A percentile compares a stretch with the other conserved stretches of the same genome.
Evolutionary conservation across 2,113 vertebrate genomes (phyloP).

Genomic region (Trematomus loennbergii): DNA sequence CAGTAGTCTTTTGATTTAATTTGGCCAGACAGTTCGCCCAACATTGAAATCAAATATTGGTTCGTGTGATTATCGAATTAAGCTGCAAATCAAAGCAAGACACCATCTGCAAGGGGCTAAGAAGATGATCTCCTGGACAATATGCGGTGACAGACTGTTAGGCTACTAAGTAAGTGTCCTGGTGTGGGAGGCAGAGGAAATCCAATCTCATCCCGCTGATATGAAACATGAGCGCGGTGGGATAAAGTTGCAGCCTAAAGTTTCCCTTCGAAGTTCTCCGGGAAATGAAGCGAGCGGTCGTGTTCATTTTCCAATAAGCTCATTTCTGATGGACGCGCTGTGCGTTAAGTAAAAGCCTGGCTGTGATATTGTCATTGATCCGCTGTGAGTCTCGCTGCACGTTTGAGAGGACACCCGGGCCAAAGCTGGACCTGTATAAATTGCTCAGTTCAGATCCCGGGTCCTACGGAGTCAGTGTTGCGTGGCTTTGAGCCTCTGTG

Average conservation of each 20-base stretch:
- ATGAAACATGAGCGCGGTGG: conserved; percentile 29
- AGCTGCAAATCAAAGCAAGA: conserved; percentile 53
- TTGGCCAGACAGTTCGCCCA: conserved; percentile 52
- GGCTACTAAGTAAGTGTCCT: conserved; percentile 54
- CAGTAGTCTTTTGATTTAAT: conserved; percentile 67
- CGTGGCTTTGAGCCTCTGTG: conserved; percentile 45
- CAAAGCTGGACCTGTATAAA: conserved; percentile 71
- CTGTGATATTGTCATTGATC: conserved; percentile 83
- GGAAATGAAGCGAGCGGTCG: conserved; percentile 49
- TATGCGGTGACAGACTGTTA: conserved; percentile 45
- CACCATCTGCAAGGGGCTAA: conserved; percentile 31
- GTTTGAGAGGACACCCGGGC: conserved; percentile 53
- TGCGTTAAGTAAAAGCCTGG: conserved; percentile 77
- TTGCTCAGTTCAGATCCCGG: conserved; percentile 68
- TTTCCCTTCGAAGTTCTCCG: conserved; percentile 65
- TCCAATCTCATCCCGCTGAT: conserved; percentile 53
- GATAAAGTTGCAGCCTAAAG: conserved; percentile 63
- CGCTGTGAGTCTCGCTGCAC: conserved; percentile 40
- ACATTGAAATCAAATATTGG: conserved; percentile 69
- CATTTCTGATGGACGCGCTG: conserved; percentile 73
- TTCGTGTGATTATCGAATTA: conserved; percentile 65
- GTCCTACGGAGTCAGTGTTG: conserved; percentile 64
- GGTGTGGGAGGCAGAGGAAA: conserved; percentile 42
- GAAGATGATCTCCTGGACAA: conserved; percentile 59
- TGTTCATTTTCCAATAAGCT: conserved; percentile 79